Conservation (phyloP, 2,888 invertebrate species). For the Hirudinaria manillensis region DNA sequence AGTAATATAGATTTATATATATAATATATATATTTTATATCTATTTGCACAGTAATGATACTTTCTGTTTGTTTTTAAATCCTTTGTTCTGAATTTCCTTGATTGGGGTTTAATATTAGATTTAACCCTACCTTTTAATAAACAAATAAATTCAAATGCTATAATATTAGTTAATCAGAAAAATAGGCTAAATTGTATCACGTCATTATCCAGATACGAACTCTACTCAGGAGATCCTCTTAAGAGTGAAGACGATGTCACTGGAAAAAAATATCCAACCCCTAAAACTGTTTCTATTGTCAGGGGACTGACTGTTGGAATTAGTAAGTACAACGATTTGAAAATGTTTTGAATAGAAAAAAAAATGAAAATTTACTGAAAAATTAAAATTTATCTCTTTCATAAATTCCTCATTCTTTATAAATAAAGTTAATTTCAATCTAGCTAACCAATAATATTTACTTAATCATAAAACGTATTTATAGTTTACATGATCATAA, state of each 20-base stretch:
- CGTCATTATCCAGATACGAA: slow-evolving; percentile 51
- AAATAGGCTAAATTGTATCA: too few relatives aligned
- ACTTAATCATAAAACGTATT: neutral
- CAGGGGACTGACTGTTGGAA: slow-evolving; percentile 1
- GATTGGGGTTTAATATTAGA: too few relatives aligned
- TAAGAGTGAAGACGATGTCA: neutral
- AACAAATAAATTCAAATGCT: too few relatives aligned
- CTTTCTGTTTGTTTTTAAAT: too few relatives aligned
- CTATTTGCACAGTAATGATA: neutral
- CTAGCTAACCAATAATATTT: neutral
- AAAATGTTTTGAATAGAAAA: neutral
- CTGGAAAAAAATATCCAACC: slow-evolving; percentile 16
- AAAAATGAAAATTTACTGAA: neutral
- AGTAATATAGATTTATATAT: slow-evolving; percentile 4
- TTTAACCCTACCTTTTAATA: too few relatives aligned
- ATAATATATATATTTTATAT: too few relatives aligned
- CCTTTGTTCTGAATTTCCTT: too few relatives aligned
- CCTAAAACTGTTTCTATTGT: neutral
- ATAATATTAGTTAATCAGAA: too few relatives aligned
- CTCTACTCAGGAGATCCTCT: slow-evolving; percentile 1
- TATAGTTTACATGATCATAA: too few relatives aligned
- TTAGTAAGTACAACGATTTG: neutral
- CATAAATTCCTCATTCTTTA: too few relatives aligned
- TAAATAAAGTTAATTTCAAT: neutral
- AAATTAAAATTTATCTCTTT: neutral